phyloP scores from a whole-genome alignment of 2,797 vertebrate species.

The Oreochromis grahami region DNA sequence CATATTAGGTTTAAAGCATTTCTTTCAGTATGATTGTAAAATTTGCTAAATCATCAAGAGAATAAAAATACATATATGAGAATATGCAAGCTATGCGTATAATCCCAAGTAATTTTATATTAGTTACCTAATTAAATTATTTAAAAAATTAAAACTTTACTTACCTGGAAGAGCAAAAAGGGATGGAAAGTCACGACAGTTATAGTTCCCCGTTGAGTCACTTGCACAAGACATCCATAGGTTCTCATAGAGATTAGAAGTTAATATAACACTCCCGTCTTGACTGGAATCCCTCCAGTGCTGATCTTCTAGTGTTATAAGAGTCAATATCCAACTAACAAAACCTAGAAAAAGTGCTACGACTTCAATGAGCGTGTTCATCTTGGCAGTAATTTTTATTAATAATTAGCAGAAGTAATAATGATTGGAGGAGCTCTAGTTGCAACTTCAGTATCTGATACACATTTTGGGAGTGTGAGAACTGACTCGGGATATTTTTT shows the following conservation, averaged over 20 bases:
- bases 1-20: background rate
- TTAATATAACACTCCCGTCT: conserved; percentile 84
- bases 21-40: background rate
- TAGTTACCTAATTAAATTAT: background rate
- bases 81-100: background rate
- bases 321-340: conserved; percentile 73
- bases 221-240: conserved; percentile 91
- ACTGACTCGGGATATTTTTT: conserved; percentile 45
- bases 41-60: conserved; percentile 18
- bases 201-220: conserved; percentile 83
- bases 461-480: conserved; percentile 60
- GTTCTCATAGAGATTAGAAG: conserved; percentile 87
- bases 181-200: conserved; percentile 87
- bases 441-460: conserved; percentile 38
- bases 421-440: conserved; percentile 41
- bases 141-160: background rate
- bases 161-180: conserved; percentile 87
- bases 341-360: conserved; percentile 79
- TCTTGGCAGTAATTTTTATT: conserved; percentile 31
- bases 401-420: conserved; percentile 37
- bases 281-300: conserved; percentile 86
- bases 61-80: background rate
- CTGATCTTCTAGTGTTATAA: conserved; percentile 78
- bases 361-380: conserved; percentile 65
- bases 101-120: background rate